A percentile compares a stretch with the other conserved stretches of the same genome.
These are phyloP conservation scores for Nothocercus julius DNA, from an alignment of 2,113 vertebrate species.

Conservation along the genomic window DNA sequence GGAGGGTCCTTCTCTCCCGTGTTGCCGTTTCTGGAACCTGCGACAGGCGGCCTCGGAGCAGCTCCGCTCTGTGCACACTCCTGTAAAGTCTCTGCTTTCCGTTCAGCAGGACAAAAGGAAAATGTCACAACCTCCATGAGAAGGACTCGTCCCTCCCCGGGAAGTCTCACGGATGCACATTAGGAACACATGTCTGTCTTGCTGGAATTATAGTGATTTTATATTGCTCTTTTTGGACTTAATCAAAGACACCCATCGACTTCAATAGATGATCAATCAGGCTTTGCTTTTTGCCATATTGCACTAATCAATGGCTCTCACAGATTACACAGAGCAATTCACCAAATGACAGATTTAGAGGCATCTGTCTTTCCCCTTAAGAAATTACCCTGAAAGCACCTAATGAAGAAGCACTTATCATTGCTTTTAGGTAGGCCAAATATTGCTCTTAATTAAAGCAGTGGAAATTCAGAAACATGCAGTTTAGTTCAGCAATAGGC, in stretches of 20 bases:
- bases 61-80: accelerated
- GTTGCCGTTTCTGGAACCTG: accelerated
- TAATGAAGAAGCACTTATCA: constrained; percentile 67
- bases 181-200: constrained; percentile 32
- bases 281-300: constrained; percentile 76
- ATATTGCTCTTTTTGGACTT: constrained; percentile 63
- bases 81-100: background rate
- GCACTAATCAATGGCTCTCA: constrained; percentile 76
- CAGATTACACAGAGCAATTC: constrained; percentile 72
- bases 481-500: constrained; percentile 36
- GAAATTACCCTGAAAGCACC: constrained; percentile 70
- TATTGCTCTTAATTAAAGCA: constrained; percentile 63
- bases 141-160: background rate
- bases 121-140: background rate
- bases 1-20: background rate
- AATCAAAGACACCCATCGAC: constrained; percentile 60
- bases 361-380: constrained; percentile 71
- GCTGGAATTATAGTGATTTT: constrained; percentile 70
- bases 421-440: constrained; percentile 50
- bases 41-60: background rate
- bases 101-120: background rate
- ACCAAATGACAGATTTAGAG: constrained; percentile 72
- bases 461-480: constrained; percentile 36
- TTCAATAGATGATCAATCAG: constrained; percentile 53
- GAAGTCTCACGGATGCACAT: background rate